Evolutionary conservation across 2,888 invertebrate species (phyloP), one percentile per base, ranked within the genome.

Genomic region (Eueremaeus valkanovi): DNA sequence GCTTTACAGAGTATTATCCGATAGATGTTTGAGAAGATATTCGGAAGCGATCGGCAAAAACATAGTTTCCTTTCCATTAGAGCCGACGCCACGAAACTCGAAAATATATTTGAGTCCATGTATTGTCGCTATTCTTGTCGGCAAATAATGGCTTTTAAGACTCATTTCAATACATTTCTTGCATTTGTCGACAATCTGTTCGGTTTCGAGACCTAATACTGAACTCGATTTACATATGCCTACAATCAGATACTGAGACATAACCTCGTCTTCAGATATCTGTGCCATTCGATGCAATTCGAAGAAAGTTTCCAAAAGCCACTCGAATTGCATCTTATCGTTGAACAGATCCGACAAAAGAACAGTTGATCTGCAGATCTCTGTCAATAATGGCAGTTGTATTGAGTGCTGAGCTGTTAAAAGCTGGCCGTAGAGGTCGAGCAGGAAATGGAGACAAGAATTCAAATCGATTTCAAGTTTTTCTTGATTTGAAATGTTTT

Each of bases 391-490:
- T 18, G 75, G 75, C 33, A 75, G 49, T 40, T 63, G 36, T 16
- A 31, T 29, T 24, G 81, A 73, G 11, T 80, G 80, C 49, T 75
- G 72, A 18, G 77, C 58, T 18, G 75, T 45, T 13, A 45, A 63
- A n/a, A 77, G 9, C 77, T 94, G 92, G 0, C 91, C 88, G 79
- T 93, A 93, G 42, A 96, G 88, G 83, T 97, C 96, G 83, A 95
- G 88, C 24, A 97, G 86, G 82, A 97, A 90, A 82, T 94, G 93
- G 73, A 96, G 85, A 84, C 96, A 97, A 76, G 96, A 97, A 83
- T 92, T 91, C 40, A 95, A 87, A 84, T 97, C 96, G 49, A 97
- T 87, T 16, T 89, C 90, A 78, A 88, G 88, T 72, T 85, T 85
- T 70, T 70, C 70, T 29, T 9, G 70, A 70, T 70, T 70, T 24